Evolutionary conservation across 2,888 invertebrate species (phyloP), one percentile per base, ranked within the genome.

Genomic region (Eupithecia subumbrata): DNA sequence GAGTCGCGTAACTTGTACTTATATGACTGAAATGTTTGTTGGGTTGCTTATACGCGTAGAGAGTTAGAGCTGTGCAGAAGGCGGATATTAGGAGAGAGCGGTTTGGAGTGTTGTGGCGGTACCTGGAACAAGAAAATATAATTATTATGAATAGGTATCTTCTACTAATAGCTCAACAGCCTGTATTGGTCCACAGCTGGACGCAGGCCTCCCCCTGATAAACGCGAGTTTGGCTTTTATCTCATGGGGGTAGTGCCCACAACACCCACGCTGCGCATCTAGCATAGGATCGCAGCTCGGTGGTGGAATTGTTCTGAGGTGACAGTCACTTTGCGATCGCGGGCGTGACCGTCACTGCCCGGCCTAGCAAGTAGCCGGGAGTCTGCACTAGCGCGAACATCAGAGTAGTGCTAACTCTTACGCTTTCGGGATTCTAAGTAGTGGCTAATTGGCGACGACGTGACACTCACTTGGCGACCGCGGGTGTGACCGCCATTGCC

Each of bases 341-440:
- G 0, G 95, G 94, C n/a, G n/a, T 91, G 52, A 92, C 91, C 11
- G 84, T 79, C 0, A 92, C 25, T 0, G 94, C 91, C 88, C 91
- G 91, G 0, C 93, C 94, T 0, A 94, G 80, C 56, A 95, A 74
- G 2, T 86, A 85, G 1, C 86, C 93, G 89, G 89, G 89, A 11
- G 86, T 84, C 37, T 91, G 4, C 97, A 86, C 0, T 95, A 89
- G 85, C 95, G 97, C 81, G 30, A 30, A 30, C 11, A 97, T 92
- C 0, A 97, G 96, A 0, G 96, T 96, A 0, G 96, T 96, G 74
- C 96, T 95, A 66, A 96, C 95, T 79, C 96, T 96, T 73, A 97
- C 95, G 81, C 94, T 93, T 0, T 95, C 95, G 0, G 96, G 95
- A 25, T 92, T 90, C 37, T 4, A 37, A 37, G 4, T 37, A 37